These are phyloP conservation scores for Drosophila miranda DNA, from an alignment of 1,140 invertebrate species.

Conservation along the genomic window DNA sequence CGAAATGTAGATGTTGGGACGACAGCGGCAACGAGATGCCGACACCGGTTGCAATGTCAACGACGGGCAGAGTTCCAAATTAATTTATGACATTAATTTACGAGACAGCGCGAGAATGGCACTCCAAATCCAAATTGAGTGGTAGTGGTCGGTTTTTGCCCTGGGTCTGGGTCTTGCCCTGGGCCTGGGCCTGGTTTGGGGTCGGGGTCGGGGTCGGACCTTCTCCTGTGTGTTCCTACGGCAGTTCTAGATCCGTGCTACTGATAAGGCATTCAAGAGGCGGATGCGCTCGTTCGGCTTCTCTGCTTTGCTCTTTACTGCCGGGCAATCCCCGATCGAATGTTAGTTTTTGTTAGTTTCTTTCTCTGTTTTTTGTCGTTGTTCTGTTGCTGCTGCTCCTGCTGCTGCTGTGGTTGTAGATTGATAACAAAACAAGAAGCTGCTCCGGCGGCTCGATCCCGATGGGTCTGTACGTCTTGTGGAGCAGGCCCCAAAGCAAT, in stretches of 20 bases:
- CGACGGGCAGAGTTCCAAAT: constrained; percentile 47
- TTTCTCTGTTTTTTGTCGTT: background rate
- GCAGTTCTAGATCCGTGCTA: constrained; percentile 52
- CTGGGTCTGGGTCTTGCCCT: background rate
- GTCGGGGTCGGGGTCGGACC: constrained; percentile 20
- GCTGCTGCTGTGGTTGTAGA: constrained; percentile 13
- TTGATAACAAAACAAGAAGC: constrained; percentile 34
- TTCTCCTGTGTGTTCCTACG: constrained; percentile 40
- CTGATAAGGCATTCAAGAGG: constrained; percentile 68
- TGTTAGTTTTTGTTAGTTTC: constrained; percentile 8
- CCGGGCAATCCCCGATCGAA: constrained; percentile 14
- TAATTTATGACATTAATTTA: constrained; percentile 82
- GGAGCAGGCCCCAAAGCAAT: background rate
- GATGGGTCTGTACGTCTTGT: background rate
- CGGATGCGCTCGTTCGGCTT: constrained; percentile 43
- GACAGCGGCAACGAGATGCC: background rate
- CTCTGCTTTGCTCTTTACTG: constrained; percentile 22
- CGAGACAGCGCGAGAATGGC: constrained; percentile 70
- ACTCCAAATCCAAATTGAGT: constrained; percentile 68
- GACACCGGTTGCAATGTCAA: constrained; percentile 43
- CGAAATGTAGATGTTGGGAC: constrained; percentile 10
- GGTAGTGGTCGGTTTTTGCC: constrained; percentile 40
- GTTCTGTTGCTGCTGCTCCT: background rate
- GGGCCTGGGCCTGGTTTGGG: too few relatives aligned
- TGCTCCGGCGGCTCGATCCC: constrained; percentile 7